phyloP scores from a whole-genome alignment of 2,888 invertebrate genomes.

The Epistrophe eligans region DNA sequence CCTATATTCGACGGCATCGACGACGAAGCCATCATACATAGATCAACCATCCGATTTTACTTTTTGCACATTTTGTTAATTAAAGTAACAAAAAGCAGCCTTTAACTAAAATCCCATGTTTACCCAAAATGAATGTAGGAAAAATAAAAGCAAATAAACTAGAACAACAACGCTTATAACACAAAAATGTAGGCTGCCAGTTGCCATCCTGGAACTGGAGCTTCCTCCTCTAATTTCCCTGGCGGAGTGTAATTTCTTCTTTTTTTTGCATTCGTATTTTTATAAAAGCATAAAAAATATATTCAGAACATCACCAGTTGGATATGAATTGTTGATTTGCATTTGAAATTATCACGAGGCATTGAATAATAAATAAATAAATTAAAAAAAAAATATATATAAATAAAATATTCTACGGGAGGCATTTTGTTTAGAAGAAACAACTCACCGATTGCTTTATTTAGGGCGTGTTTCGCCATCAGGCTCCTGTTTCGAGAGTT shows the following conservation, averaged over 20 bases:
- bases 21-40: neutral
- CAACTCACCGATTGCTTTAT: conserved; percentile 82
- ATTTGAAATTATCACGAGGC: conserved; percentile 72
- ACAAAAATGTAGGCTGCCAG: conserved; percentile 38
- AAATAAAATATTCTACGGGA: neutral
- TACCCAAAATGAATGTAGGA: conserved; percentile 28
- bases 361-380: conserved; percentile 42
- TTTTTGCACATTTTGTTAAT: conserved; percentile 70
- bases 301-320: conserved; percentile 66
- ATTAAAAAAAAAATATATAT: conserved; percentile 2
- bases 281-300: conserved; percentile 62
- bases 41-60: conserved; percentile 11
- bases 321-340: conserved; percentile 74
- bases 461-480: conserved; percentile 84
- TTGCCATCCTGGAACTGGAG: conserved; percentile 7
- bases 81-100: conserved; percentile 63
- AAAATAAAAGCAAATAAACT: neutral
- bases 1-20: neutral
- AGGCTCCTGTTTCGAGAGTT: conserved; percentile 88
- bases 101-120: conserved; percentile 58
- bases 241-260: conserved; percentile 27
- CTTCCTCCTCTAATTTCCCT: conserved; percentile 27
- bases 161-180: conserved; percentile 1
- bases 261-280: conserved; percentile 61
- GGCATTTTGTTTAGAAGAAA: conserved; percentile 60